phyloP scores from a whole-genome alignment of 2,888 invertebrate species.

The Mythimna albipuncta region DNA sequence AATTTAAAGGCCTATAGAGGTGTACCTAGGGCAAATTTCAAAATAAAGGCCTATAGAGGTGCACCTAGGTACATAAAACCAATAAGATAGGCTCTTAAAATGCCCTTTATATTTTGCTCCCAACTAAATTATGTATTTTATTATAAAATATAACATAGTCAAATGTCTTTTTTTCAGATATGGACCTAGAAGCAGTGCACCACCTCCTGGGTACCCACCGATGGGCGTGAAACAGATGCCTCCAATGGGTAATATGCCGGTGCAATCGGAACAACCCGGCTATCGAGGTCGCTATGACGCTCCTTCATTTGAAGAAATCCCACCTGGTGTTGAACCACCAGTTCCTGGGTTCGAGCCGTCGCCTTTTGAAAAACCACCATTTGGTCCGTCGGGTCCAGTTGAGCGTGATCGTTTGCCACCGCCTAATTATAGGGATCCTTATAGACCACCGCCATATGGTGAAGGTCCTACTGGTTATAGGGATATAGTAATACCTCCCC shows the following conservation, averaged over 20 bases:
- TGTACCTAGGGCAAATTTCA: background rate
- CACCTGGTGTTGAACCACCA: slow-evolving; percentile 92
- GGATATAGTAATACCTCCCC: slow-evolving; percentile 75
- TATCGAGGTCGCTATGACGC: slow-evolving; percentile 85
- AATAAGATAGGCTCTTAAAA: background rate
- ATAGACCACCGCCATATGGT: slow-evolving; percentile 78
- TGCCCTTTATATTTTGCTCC: background rate
- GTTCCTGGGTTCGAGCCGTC: slow-evolving; percentile 92
- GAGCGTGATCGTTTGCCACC: slow-evolving; percentile 84
- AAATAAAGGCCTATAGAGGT: background rate
- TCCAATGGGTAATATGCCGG: slow-evolving; percentile 75
- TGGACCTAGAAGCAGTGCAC: slow-evolving; percentile 81
- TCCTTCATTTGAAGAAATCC: slow-evolving; percentile 90
- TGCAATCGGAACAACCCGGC: slow-evolving; percentile 79
- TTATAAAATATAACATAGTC: slow-evolving; percentile 14
- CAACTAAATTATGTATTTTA: background rate
- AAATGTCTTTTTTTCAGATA: slow-evolving; percentile 81
- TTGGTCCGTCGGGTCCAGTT: slow-evolving; percentile 78
- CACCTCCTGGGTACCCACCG: slow-evolving; percentile 80
- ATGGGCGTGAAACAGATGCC: slow-evolving; percentile 81
- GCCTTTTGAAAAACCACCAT: slow-evolving; percentile 88
- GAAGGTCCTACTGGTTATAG: slow-evolving; percentile 80
- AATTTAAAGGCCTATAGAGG: too few relatives aligned
- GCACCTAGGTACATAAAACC: background rate
- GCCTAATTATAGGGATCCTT: slow-evolving; percentile 82